phyloP scores from a whole-genome alignment of 1,140 invertebrate species.

The Melipona quadrifasciata region DNA sequence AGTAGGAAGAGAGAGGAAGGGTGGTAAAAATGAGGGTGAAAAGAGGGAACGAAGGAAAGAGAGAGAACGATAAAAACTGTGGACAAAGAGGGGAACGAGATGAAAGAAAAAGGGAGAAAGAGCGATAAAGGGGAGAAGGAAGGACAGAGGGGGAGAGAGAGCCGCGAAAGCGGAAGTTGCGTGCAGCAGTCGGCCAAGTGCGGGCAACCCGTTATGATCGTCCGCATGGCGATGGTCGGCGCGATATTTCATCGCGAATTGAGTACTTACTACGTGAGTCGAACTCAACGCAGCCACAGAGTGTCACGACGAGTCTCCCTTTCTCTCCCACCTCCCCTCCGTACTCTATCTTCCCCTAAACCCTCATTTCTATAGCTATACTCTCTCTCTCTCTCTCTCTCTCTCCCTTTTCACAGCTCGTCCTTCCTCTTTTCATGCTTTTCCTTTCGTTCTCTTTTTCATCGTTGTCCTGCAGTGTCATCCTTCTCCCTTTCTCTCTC shows the following conservation, averaged over 20 bases:
- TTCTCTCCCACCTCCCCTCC: constrained; percentile 37
- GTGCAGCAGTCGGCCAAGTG: constrained; percentile 71
- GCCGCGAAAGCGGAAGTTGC: constrained; percentile 71
- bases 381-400: not conserved
- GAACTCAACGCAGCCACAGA: constrained; percentile 73
- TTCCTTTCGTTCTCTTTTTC: constrained; percentile 21
- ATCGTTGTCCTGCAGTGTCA: not conserved
- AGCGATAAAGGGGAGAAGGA: constrained; percentile 1
- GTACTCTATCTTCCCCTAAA: not conserved
- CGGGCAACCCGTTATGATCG: constrained; percentile 73
- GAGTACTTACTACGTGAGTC: constrained; percentile 74
- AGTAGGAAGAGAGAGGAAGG: not conserved
- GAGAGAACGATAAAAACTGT: not conserved
- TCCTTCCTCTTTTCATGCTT: not conserved
- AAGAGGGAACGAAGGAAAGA: not conserved
- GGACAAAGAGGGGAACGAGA: not conserved
- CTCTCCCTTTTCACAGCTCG: not conserved
- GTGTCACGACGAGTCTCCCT: constrained; percentile 64
- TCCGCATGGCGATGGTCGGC: constrained; percentile 67
- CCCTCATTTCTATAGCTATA: not conserved
- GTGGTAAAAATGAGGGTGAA: not conserved
- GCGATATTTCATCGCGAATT: constrained; percentile 76
- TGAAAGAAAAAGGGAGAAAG: not conserved
- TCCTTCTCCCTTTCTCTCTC: constrained; percentile 16
- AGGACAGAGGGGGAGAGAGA: constrained; percentile 10